These are phyloP conservation scores for Physeter macrocephalus DNA, from an alignment of 2,113 vertebrate genomes.

Conservation along the genomic window DNA sequence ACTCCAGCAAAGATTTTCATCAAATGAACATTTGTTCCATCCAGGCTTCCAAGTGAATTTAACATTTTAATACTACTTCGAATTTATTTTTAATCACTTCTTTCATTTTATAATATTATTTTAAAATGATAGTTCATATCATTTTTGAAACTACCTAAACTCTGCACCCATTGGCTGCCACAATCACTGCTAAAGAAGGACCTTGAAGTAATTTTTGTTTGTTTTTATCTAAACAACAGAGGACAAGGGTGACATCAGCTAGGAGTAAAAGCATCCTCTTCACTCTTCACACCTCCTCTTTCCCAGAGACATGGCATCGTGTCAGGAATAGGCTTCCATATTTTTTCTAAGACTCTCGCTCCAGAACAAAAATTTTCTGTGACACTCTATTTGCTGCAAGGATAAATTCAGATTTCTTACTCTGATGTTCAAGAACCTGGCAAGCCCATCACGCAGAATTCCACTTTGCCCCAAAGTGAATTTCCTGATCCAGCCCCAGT, in stretches of 20 bases:
- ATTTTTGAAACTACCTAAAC: neutral
- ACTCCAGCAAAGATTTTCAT: neutral
- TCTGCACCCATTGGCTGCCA: neutral
- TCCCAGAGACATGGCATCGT: fast-evolving
- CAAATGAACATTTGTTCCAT: neutral
- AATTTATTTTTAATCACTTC: neutral
- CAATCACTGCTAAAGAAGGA: neutral
- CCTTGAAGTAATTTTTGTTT: neutral
- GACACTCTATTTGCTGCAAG: neutral
- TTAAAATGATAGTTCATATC: neutral
- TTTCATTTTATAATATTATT: neutral
- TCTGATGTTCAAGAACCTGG: neutral
- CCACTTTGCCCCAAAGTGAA: neutral
- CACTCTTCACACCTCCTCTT: neutral
- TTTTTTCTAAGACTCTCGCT: neutral
- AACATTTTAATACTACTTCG: neutral
- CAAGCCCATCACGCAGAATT: neutral
- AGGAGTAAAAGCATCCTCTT: neutral
- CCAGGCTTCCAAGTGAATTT: neutral
- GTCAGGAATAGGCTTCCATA: neutral
- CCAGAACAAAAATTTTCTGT: neutral
- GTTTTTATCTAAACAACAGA: neutral
- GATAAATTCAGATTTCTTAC: neutral
- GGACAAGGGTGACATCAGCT: too few species aligned
- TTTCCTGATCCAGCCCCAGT: fast-evolving